Percentiles rank a stretch among this genome's conserved stretches.
These are phyloP conservation scores for Sprattus sprattus DNA, from an alignment of 2,113 vertebrate species.

Conservation along the genomic window DNA sequence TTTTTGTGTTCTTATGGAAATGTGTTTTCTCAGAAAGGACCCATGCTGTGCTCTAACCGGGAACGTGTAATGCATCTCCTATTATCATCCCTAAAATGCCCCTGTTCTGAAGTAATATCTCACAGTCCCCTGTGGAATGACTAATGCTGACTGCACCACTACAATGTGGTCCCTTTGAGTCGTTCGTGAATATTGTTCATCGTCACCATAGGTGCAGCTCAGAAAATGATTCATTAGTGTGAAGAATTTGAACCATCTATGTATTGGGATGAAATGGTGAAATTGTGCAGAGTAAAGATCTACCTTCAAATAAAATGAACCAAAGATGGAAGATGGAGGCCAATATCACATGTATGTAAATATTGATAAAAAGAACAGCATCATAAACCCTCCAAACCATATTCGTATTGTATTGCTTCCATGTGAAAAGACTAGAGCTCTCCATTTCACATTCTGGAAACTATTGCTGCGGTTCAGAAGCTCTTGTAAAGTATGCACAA, in stretches of 20 bases:
- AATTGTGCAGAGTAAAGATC: not conserved
- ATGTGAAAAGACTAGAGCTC: no score
- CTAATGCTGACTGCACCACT: not conserved
- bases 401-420: not conserved
- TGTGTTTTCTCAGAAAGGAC: conserved; percentile 15
- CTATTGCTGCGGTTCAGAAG: not conserved
- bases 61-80: not conserved
- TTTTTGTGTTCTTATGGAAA: conserved; percentile 30
- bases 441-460: not conserved
- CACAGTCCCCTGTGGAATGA: not conserved
- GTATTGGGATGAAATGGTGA: not conserved
- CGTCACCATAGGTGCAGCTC: not conserved
- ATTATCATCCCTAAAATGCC: not conserved
- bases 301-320: not conserved
- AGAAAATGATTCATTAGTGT: not conserved
- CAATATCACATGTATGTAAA: not conserved
- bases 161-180: not conserved
- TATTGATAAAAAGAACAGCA: not conserved
- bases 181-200: not conserved
- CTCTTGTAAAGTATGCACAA: not conserved
- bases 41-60: conserved; percentile 9
- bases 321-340: not conserved
- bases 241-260: not conserved
- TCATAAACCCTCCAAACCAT: not conserved
- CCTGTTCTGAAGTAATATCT: not conserved